Evolutionary conservation across 2,113 vertebrate genomes (phyloP).

Genomic region (Anas platyrhynchos): DNA sequence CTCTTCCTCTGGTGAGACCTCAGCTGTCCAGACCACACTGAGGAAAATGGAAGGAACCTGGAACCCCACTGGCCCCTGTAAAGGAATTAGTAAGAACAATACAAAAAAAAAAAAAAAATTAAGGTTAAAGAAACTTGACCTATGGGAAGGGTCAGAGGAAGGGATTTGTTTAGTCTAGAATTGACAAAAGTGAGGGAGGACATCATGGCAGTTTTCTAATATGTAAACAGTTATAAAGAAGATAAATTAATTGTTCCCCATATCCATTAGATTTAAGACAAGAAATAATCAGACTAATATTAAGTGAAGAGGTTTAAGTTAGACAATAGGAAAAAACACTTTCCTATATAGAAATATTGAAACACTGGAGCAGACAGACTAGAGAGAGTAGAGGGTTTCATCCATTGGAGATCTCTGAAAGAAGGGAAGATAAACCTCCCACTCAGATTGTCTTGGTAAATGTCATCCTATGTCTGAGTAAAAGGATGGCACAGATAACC

Average conservation of each 20-base stretch:
- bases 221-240: neutral
- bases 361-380: neutral
- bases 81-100: conserved; percentile 1
- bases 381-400: neutral
- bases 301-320: neutral
- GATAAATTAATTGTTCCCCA: neutral
- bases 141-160: neutral
- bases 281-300: neutral
- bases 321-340: neutral
- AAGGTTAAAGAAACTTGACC: neutral
- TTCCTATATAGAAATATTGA: neutral
- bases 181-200: neutral
- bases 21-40: neutral
- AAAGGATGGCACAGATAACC: neutral
- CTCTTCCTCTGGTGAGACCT: neutral
- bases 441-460: neutral
- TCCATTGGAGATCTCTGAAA: neutral
- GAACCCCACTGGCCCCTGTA: neutral
- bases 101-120: neutral
- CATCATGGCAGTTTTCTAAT: neutral
- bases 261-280: neutral
- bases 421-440: neutral
- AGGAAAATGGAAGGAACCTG: neutral
- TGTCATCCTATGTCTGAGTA: neutral
- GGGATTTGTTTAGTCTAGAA: conserved; percentile 29